Conservation (phyloP, 2,888 invertebrate genomes). For the Oscheius onirici region DNA sequence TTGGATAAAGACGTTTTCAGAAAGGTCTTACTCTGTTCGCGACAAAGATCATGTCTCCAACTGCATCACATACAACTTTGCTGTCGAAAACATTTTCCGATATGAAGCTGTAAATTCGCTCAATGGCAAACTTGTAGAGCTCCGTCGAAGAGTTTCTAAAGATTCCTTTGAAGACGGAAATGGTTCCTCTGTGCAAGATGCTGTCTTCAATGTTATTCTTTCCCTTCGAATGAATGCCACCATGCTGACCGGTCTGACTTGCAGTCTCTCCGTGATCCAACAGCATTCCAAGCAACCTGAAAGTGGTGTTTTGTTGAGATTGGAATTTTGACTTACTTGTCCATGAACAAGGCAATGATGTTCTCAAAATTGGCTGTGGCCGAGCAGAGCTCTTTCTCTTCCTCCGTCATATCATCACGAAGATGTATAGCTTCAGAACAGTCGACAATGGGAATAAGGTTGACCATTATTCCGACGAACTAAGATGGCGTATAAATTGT, state of each 20-base stretch:
- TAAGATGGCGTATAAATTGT: slow-evolving; percentile 37
- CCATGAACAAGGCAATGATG: slow-evolving; percentile 86
- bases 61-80: slow-evolving; percentile 84
- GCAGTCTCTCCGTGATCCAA: slow-evolving; percentile 44
- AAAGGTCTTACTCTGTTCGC: slow-evolving; percentile 73
- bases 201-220: slow-evolving; percentile 47
- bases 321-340: slow-evolving; percentile 77
- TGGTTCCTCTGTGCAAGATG: slow-evolving; percentile 48
- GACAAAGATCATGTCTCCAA: slow-evolving; percentile 80
- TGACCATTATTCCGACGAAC: slow-evolving; percentile 77
- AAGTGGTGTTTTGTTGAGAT: neutral
- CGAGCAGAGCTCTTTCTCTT: slow-evolving; percentile 81
- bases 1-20: neutral
- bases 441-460: slow-evolving; percentile 85
- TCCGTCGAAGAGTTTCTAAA: slow-evolving; percentile 45
- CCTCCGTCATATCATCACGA: slow-evolving; percentile 80
- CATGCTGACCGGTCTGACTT: slow-evolving; percentile 36
- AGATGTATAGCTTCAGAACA: slow-evolving; percentile 82
- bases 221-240: slow-evolving; percentile 38
- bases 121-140: slow-evolving; percentile 78
- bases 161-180: slow-evolving; percentile 51
- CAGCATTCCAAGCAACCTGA: slow-evolving; percentile 47
- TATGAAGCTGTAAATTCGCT: slow-evolving; percentile 81
- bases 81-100: slow-evolving; percentile 84
- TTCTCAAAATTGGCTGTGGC: slow-evolving; percentile 88